Base-by-base conservation (phyloP, 2,888 invertebrate species). In the Cephalotes varians region DNA sequence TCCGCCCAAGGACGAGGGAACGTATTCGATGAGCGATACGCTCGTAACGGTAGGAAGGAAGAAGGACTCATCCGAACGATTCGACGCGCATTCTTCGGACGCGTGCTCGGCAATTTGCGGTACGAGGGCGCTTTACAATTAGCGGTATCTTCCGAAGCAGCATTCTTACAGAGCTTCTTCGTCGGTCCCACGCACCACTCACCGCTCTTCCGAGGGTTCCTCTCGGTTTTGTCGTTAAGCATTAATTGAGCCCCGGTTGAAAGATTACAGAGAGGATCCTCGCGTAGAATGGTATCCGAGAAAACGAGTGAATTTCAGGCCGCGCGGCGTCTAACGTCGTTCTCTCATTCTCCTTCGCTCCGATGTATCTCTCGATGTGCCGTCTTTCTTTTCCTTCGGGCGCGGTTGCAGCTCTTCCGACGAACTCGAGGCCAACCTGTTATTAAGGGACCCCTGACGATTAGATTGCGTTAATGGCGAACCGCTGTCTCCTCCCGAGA, bases 391-490 rank as follows among this genome's bases (percentile, higher is more conserved):
- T 64, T 60, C n/a, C 73, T 71, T 49, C 56, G 71, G 69, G 31
- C 62, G 44, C 64, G 65, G 82, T 72, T 77, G 81, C 69, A 69
- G 82, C 89, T 87, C 85, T 85, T 82, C 83, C 74, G 67, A 44
- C 69, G 83, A 87, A 87, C 85, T 85, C 83, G 87, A 86, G 88
- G 91, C 90, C 88, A 93, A 93, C 93, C 93, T 92, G 93, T 93
- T 92, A 93, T 93, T 93, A 93, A 92, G 92, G 92, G 92, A 91
- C 89, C 91, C 92, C 91, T 85, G 86, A 85, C 92, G 93, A 93
- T 93, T 93, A 93, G 93, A 93, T 93, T 93, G 93, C 91, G 91
- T 92, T 93, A 93, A 93, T 93, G 93, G 93, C 93, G 92, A 93
- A 93, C 92, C 91, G 90, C 91, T 93, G 93, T 93, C 93, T 92